These are phyloP conservation scores for Cephalophus harveyi DNA, from an alignment of 2,113 vertebrate species.

Conservation along the genomic window DNA sequence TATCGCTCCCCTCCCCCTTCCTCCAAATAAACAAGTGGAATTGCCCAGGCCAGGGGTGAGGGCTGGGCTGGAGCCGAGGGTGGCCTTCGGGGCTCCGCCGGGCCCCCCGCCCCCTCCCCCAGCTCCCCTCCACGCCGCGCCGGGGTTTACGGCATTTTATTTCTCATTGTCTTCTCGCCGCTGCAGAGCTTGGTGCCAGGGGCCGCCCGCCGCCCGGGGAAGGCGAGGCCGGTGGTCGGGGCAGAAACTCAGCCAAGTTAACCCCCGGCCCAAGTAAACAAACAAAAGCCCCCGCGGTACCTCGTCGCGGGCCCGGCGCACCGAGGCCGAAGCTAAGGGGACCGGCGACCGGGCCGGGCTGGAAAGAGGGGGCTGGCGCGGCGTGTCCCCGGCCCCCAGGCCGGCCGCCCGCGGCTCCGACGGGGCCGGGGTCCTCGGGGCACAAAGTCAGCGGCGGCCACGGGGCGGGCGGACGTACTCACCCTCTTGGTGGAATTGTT, in stretches of 20 bases:
- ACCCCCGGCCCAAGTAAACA: background rate
- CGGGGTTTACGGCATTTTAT: background rate
- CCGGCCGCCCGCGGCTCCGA: background rate
- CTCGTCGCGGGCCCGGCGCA: background rate
- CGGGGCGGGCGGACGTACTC: slow-evolving; percentile 67
- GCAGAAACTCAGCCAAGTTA: background rate
- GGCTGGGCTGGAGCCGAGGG: background rate
- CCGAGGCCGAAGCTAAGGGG: background rate
- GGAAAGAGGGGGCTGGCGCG: background rate
- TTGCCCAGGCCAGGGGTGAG: background rate
- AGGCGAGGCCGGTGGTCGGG: background rate
- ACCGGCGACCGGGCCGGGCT: background rate
- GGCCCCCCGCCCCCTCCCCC: background rate
- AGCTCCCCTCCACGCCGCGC: background rate
- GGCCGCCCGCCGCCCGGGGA: background rate
- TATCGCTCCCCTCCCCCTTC: background rate
- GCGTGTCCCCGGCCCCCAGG: background rate
- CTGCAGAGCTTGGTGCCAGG: background rate
- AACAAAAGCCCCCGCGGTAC: slow-evolving; percentile 23
- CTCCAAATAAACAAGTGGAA: background rate
- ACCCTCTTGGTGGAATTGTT: slow-evolving; percentile 88
- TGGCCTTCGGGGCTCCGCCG: background rate
- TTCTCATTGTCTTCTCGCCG: slow-evolving; percentile 44
- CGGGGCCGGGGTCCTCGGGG: background rate
- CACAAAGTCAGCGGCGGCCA: background rate